Evolutionary conservation across 2,888 invertebrate genomes (phyloP), one percentile per base, ranked within the genome.

Genomic region (Zaprionus lineosus): DNA sequence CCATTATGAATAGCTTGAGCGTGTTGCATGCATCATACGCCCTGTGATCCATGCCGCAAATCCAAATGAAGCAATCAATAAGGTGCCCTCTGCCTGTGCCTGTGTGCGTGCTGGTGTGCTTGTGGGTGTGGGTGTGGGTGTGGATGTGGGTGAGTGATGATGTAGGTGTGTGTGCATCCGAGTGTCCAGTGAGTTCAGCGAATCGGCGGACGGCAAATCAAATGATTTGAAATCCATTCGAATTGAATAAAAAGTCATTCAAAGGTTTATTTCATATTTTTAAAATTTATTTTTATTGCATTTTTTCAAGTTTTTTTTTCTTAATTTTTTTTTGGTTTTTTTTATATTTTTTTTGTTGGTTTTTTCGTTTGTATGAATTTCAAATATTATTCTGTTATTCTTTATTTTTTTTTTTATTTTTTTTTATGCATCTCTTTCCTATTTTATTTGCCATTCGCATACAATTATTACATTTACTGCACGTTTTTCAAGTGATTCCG

Each of bases 211-310:
- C n/a, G n/a, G n/a, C n/a, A n/a, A n/a, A n/a, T n/a, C 4, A 8
- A 3, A 24, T 8, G 8, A 24, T 3, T 24, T n/a, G n/a, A n/a
- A n/a, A n/a, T n/a, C n/a, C n/a, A n/a, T n/a, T n/a, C n/a, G n/a
- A n/a, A 24, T 8, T 24, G 24, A 24, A 24, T 24, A 24, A 70
- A 70, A 43, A 8, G 12, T 8, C 31, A 34, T 41, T 51, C 40
- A 3, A 33, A 37, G 29, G 44, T 67, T 56, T 78, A 65, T 84
- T 84, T 75, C 69, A 82, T 82, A 82, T 84, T 81, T 85, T 81
- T 84, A 78, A 79, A 86, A 76, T 65, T 68, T 86, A 81, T 77
- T 82, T 83, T 83, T 79, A 83, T 84, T 83, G 81, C 81, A 73
- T 83, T 78, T 82, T 69, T 64, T 60, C 62, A 77, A 76, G 71